These are phyloP conservation scores for Rhagium mordax DNA, from an alignment of 2,888 invertebrate species.

Conservation along the genomic window DNA sequence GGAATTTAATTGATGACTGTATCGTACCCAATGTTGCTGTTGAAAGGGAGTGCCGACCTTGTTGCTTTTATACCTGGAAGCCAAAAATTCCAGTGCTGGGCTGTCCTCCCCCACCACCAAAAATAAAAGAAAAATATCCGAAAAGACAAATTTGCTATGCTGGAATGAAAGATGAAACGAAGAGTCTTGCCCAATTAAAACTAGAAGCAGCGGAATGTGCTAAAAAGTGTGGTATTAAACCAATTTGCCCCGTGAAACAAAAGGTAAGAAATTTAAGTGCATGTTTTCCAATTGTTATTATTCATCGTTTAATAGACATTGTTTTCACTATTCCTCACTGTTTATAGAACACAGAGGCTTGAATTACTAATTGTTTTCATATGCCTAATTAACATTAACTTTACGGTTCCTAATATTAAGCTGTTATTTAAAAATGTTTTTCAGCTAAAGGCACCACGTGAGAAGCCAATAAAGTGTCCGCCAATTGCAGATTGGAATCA, in stretches of 20 bases:
- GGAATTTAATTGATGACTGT: conserved; percentile 24
- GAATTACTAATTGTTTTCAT: too few relatives aligned
- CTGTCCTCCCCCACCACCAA: conserved; percentile 16
- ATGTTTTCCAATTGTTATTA: too few relatives aligned
- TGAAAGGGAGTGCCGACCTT: conserved; percentile 53
- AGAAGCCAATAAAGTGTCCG: not conserved
- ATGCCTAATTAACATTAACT: too few relatives aligned
- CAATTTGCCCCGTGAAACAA: not conserved
- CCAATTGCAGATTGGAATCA: conserved; percentile 54
- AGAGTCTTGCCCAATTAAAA: conserved; percentile 26
- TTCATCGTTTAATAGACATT: too few relatives aligned
- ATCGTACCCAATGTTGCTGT: conserved; percentile 27
- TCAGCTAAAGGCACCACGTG: not conserved
- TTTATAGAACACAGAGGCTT: too few relatives aligned
- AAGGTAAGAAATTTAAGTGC: not conserved
- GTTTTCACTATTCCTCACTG: too few relatives aligned
- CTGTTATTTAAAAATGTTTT: too few relatives aligned
- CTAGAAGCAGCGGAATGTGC: conserved; percentile 40
- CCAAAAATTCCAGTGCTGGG: conserved; percentile 54
- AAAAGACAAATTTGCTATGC: conserved; percentile 40
- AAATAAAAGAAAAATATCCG: conserved; percentile 12
- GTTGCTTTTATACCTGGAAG: conserved; percentile 56
- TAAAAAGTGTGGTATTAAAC: not conserved
- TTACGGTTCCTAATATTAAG: too few relatives aligned
- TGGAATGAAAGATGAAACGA: conserved; percentile 38